Evolutionary conservation across 2,797 vertebrate genomes (phyloP).

Genomic region (Lophotriccus pileatus): DNA sequence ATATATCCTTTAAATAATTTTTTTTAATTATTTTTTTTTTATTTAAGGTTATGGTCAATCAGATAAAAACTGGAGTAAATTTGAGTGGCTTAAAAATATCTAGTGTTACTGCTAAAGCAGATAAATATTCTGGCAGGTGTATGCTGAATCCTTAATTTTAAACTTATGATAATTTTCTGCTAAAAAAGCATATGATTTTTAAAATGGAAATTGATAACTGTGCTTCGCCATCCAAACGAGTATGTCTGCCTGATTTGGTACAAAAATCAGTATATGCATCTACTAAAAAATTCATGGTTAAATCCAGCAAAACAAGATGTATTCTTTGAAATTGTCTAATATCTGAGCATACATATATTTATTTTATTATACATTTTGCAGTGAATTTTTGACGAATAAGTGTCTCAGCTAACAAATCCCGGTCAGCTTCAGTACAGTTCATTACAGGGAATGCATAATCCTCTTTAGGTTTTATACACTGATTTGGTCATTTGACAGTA

Average conservation of each 20-base stretch:
- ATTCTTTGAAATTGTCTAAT: neutral
- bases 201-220: neutral
- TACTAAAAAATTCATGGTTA: neutral
- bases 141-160: neutral
- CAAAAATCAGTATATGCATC: neutral
- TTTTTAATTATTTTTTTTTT: neutral
- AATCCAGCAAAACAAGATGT: neutral
- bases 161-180: neutral
- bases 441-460: conserved; percentile 35
- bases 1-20: neutral
- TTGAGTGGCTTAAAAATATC: neutral
- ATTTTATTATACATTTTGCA: conserved; percentile 13
- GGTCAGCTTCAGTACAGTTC: conserved; percentile 10
- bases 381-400: conserved; percentile 11
- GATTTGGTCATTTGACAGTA: conserved; percentile 70
- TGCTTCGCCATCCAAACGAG: neutral
- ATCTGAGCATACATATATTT: neutral
- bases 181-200: neutral
- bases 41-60: neutral
- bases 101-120: neutral
- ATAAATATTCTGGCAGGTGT: neutral
- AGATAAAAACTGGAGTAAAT: neutral
- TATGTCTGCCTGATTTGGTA: neutral
- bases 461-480: conserved; percentile 42
- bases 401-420: conserved; percentile 26